Evolutionary conservation across 1,140 invertebrate species (phyloP), one percentile per base, ranked within the genome.

Genomic region (Tetragnatha versicolor): DNA sequence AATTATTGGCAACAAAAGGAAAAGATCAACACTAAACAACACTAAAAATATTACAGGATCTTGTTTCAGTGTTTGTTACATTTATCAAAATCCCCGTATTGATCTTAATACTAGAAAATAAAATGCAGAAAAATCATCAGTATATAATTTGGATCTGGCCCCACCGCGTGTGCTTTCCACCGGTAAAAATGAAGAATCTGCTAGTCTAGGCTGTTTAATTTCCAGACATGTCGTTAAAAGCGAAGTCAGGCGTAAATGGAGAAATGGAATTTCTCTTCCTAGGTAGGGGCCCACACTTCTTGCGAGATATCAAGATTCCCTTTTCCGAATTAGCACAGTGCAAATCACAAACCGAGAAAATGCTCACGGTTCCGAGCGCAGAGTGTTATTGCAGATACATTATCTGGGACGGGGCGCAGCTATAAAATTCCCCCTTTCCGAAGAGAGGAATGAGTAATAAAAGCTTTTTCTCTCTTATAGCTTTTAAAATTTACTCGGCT

Each of bases 251-350:
- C 69, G 69, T 51, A 73, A 73, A 60, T 22, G 35, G 51, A 47
- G 53, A 73, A 73, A 73, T 60, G 51, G 60, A 73, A 73, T 60
- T 60, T 58, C 27, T 73, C 69, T 60, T 20, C 47, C n/a, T n/a
- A n/a, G n/a, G n/a, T n/a, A n/a, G n/a, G n/a, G n/a, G n/a, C n/a
- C n/a, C n/a, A n/a, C n/a, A n/a, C n/a, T n/a, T n/a, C n/a, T n/a
- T n/a, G n/a, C n/a, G n/a, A n/a, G 60, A 42, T 63, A 25, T 33
- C 27, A 22, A 22, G 49, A 22, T 61, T 61, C 58, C 58, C 58
- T 61, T 33, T 35, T 20, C 37, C 35, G 60, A 63, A 63, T 63
- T 22, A 14, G 25, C 3, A 37, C 37, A 63, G 35, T 22, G 60
- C 60, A 33, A 63, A 42, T 63, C 60, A 63, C 33, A 39, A 42